Percentiles rank a stretch among this genome's conserved stretches.
phyloP scores from a whole-genome alignment of 2,113 vertebrate species.

The Accipiter cooperii region DNA sequence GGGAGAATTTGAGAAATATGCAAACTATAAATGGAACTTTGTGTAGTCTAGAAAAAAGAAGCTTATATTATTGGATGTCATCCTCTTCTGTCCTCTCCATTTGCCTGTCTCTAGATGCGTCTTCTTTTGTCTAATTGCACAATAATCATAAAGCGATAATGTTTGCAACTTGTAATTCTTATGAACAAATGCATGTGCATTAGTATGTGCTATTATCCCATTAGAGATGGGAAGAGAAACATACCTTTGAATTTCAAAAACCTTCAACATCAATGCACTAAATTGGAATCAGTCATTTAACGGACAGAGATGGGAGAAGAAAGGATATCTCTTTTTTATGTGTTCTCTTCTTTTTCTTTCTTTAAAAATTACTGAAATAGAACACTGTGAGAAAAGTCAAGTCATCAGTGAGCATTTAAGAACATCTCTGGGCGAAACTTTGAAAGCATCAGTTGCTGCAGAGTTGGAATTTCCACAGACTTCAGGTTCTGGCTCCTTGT shows the following conservation, averaged over 20 bases:
- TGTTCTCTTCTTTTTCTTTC: neutral
- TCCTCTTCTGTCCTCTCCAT: neutral
- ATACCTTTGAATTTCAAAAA: conserved; percentile 62
- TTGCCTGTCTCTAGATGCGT: neutral
- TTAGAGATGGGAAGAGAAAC: conserved; percentile 48
- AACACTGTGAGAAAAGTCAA: neutral
- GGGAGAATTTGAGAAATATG: neutral
- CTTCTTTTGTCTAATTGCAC: conserved; percentile 45
- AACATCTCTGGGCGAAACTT: neutral
- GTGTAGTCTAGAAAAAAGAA: neutral
- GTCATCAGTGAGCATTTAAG: neutral
- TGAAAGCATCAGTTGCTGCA: neutral
- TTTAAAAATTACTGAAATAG: conserved; percentile 11
- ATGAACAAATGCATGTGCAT: conserved; percentile 56
- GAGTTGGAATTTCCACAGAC: neutral
- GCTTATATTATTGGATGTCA: neutral
- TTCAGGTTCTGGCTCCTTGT: neutral
- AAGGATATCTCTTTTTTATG: neutral
- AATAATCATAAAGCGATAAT: conserved; percentile 31
- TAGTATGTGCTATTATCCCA: conserved; percentile 63
- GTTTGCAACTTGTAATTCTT: conserved; percentile 49
- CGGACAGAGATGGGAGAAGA: neutral
- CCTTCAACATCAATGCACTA: conserved; percentile 40
- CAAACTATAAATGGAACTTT: neutral
- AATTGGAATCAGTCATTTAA: conserved; percentile 50